Evolutionary conservation across 2,113 vertebrate species (phyloP).

Genomic region (Eonycteris spelaea): DNA sequence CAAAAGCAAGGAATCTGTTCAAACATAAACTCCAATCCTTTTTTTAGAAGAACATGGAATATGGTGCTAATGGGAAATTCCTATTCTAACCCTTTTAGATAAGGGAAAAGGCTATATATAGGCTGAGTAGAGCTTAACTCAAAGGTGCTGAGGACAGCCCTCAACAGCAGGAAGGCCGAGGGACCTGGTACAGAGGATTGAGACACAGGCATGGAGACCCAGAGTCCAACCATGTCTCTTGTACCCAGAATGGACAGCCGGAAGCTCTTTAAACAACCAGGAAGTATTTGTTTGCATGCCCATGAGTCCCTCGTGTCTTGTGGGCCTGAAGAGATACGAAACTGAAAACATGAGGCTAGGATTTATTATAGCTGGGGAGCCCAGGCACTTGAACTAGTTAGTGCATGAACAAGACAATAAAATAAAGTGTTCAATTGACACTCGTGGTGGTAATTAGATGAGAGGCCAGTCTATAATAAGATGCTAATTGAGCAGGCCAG

Average conservation of each 20-base stretch:
- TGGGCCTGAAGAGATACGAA: neutral
- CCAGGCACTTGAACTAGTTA: slow-evolving; percentile 17
- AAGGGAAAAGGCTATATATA: neutral
- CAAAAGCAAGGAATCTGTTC: neutral
- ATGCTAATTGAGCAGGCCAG: slow-evolving; percentile 53
- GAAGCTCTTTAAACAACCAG: neutral
- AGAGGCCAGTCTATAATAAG: slow-evolving; percentile 40
- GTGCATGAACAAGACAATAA: slow-evolving; percentile 29
- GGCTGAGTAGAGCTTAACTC: neutral
- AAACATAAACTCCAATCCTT: neutral
- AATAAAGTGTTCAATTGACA: slow-evolving; percentile 46
- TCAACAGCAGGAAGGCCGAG: neutral
- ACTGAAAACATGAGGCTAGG: neutral
- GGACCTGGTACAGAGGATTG: neutral
- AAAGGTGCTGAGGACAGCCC: neutral
- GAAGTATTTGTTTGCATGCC: neutral
- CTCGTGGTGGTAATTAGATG: slow-evolving; percentile 20
- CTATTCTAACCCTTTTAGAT: neutral
- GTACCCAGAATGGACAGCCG: neutral
- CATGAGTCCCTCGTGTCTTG: neutral
- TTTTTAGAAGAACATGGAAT: neutral
- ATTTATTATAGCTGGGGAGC: neutral
- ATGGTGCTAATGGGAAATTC: neutral
- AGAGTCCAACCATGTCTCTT: neutral
- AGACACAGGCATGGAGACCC: neutral